Base-by-base conservation (phyloP, 2,888 invertebrate genomes). In the Drosophila tanythrix region DNA sequence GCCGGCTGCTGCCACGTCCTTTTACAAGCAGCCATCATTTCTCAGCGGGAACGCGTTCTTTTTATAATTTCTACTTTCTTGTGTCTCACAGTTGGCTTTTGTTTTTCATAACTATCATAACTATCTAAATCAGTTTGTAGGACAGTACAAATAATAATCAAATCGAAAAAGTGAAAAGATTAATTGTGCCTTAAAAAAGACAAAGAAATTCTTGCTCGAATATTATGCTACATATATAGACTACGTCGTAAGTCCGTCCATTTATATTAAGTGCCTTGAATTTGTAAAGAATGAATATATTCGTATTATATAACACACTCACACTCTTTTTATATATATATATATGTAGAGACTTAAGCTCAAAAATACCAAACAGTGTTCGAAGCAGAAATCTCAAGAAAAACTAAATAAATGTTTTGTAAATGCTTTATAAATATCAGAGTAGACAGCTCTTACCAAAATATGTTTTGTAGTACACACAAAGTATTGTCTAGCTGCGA, bases 211-310 rank as follows among this genome's bases (percentile, higher is more conserved):
- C 55, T 58, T 51, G 35, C 55, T 75, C 69, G 71, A 74, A 81
- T 84, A 73, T 57, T 70, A 35, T 56, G 81, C 66, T n/a, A 59
- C 43, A 51, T 55, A 65, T 27, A 18, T 51, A 76, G 75, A 83
- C 83, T 83, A 77, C 15, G 63, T 61, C 64, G 66, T 74, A 85
- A 68, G 74, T 79, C 86, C 81, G 86, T 88, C 87, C 87, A 83
- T 60, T 70, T 38, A 58, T 63, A 61, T 52, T 85, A 87, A 87
- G 87, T 86, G 79, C 71, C 83, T 76, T 81, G 36, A 71, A 8
- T 56, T 53, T 25, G 15, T 46, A 46, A 46, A 8, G 43, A 70
- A 51, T 31, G 35, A 63, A 36, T 55, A 53, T 50, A 31, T 74
- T 70, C 50, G 36, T 72, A 53, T 68, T 70, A 66, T 55, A 62